Conservation (phyloP, 1,140 invertebrate genomes). For the Halyomorpha halys region DNA sequence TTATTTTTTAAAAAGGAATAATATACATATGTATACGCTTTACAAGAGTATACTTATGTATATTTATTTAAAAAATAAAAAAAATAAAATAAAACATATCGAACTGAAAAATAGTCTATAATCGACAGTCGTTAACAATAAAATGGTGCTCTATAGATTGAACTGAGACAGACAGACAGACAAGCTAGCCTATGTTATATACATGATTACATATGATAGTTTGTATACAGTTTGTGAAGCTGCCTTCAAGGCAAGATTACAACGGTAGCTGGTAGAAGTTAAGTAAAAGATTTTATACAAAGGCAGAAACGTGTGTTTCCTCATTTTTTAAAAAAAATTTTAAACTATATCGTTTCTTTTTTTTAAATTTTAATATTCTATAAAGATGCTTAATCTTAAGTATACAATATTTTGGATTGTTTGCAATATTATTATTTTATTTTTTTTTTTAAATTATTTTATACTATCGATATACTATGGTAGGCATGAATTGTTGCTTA, state of each 20-base stretch:
- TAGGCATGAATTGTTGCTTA: no score
- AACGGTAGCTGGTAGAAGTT: slow-evolving; percentile 25
- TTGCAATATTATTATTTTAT: no score
- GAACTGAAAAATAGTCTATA: slow-evolving; percentile 22
- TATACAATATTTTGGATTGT: neutral
- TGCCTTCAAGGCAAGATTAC: neutral
- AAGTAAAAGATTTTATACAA: neutral
- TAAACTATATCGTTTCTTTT: no score
- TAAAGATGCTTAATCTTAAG: neutral
- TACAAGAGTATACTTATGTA: neutral
- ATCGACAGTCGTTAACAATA: slow-evolving; percentile 24
- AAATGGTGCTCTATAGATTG: slow-evolving; percentile 20
- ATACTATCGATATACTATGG: no score
- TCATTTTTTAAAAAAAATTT: no score
- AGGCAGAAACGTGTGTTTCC: no score
- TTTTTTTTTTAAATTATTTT: no score
- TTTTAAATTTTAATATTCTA: neutral
- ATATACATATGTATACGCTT: slow-evolving; percentile 9
- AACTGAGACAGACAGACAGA: slow-evolving; percentile 22
- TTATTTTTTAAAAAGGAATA: slow-evolving; percentile 2
- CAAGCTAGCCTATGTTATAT: slow-evolving; percentile 11
- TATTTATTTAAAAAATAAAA: no score
- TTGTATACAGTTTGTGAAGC: slow-evolving; percentile 27
- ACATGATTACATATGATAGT: slow-evolving; percentile 22
- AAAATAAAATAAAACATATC: neutral